Conservation (phyloP, 2,888 invertebrate species). For the Acleris literana region DNA sequence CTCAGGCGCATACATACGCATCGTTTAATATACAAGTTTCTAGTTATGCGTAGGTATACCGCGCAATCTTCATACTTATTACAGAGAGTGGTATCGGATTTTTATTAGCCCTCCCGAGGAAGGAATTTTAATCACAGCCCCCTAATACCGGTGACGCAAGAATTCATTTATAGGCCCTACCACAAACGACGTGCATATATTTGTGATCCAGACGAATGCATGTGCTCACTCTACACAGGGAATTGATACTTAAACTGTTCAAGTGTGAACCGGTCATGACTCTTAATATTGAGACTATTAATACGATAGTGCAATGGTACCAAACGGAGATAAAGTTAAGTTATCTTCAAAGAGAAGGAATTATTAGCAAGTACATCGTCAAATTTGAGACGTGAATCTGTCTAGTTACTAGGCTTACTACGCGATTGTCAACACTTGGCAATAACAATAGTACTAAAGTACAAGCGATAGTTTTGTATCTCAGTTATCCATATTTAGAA, state of each 20-base stretch:
- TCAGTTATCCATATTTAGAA: too few relatives aligned
- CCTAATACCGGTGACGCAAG: constrained; percentile 17
- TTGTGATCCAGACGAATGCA: constrained; percentile 8
- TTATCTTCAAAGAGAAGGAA: neutral
- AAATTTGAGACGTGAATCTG: neutral
- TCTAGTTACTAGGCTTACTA: too few relatives aligned
- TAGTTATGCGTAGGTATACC: too few relatives aligned
- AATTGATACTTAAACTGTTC: constrained; percentile 8
- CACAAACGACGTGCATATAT: constrained; percentile 9
- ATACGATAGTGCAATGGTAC: neutral
- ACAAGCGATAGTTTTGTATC: too few relatives aligned
- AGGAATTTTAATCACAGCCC: constrained; percentile 18
- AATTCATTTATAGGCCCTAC: constrained; percentile 14
- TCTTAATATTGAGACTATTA: constrained; percentile 1
- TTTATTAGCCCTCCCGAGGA: constrained; percentile 10
- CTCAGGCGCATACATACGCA: too few relatives aligned
- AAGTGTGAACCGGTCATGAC: constrained; percentile 3
- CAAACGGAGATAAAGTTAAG: constrained; percentile 1
- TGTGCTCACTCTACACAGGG: neutral
- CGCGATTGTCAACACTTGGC: too few relatives aligned
- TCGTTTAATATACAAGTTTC: too few relatives aligned
- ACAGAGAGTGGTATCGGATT: constrained; percentile 9
- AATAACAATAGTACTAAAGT: too few relatives aligned
- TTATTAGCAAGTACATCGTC: neutral
- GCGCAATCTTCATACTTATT: neutral